Evolutionary conservation across 2,797 vertebrate genomes (phyloP), one percentile per base, ranked within the genome.

Genomic region (Sphenopsis melanotis): DNA sequence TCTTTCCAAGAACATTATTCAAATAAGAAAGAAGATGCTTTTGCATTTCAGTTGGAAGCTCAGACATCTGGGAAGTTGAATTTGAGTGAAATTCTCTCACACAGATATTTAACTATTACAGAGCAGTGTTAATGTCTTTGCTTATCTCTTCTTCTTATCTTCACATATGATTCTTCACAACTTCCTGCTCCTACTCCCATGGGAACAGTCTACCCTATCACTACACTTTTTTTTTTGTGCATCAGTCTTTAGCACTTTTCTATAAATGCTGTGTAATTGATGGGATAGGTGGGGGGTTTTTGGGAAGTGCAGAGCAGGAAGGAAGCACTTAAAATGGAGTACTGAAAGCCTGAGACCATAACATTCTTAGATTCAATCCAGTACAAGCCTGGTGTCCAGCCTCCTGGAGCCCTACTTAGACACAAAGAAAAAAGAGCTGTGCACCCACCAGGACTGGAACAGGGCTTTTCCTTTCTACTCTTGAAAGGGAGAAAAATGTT

Each of bases 271-370:
- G 9, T 9, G 0, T 7, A 65, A 60, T 46, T 21, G 2, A 39
- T 55, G 7, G 12, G 30, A 36, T 52, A 32, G 15, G 12, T 61
- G 10, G 5, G 3, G 0, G 0, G 6, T 15, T 53, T 49, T 34
- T 10, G 7, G 21, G 10, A 24, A 30, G 11, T 36, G 8, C 19
- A 8, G 16, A 5, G 12, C 20, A 79, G 18, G 47, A 88, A 82
- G n/a, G 2, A 90, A 89, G 9, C 10, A 65, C 29, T 57, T 50
- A 11, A 42, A 68, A 76, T 5, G 1, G 6, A 75, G 9, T 32
- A 50, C 2, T 27, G 16, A 90, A 83, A 86, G 21, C 13, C 19
- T 50, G 10, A 89, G 26, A 71, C 34, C 10, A 22, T 32, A 82
- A 12, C 4, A 59, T 34, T 64, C 14, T 14, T 16, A 55, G 32